phyloP scores from a whole-genome alignment of 2,113 vertebrate species.

The Nycticebus coucang region DNA sequence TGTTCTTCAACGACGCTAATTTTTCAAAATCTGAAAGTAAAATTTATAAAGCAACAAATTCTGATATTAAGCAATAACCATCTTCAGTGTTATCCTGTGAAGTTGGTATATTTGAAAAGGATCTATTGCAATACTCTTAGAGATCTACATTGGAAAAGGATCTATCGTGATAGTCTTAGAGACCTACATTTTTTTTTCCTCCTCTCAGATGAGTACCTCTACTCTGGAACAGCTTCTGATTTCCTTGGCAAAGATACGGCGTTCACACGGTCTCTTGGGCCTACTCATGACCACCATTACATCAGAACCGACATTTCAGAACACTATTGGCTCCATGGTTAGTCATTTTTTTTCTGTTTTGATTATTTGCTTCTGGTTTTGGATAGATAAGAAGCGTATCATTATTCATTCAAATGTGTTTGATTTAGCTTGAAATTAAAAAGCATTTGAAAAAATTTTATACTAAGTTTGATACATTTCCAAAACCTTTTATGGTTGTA shows the following conservation, averaged over 20 bases:
- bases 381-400: conserved; percentile 63
- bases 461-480: background rate
- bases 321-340: conserved; percentile 98
- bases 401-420: conserved; percentile 70
- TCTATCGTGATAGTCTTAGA: conserved; percentile 32
- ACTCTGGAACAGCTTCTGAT: conserved; percentile 96
- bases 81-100: background rate
- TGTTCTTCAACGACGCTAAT: background rate
- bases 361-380: conserved; percentile 62
- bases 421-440: background rate
- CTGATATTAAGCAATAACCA: background rate
- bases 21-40: background rate
- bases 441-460: background rate
- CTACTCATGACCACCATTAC: conserved; percentile 94
- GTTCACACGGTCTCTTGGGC: conserved; percentile 95
- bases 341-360: conserved; percentile 70
- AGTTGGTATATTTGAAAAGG: conserved; percentile 25
- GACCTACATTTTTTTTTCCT: conserved; percentile 51
- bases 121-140: conserved; percentile 14
- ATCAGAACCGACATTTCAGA: conserved; percentile 98
- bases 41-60: background rate
- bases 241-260: conserved; percentile 97
- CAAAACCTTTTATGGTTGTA: background rate
- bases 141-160: background rate
- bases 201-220: conserved; percentile 93